A percentile compares a stretch with the other conserved stretches of the same genome.
Conservation (phyloP, 1,140 invertebrate species). For the Myzus persicae region DNA sequence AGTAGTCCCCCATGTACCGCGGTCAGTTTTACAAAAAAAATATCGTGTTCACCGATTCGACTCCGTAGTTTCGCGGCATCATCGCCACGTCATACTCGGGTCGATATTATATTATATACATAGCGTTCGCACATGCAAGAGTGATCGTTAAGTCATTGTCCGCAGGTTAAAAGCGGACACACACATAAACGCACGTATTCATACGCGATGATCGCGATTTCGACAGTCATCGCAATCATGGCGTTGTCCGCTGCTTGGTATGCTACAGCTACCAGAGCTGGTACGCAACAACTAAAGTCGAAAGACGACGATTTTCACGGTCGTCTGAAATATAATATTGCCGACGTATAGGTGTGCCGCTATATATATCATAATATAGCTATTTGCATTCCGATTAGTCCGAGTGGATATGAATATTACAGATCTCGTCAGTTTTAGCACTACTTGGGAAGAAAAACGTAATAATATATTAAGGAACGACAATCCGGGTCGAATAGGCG, state of each 20-base stretch:
- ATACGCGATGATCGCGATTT: neutral
- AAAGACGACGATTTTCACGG: slow-evolving; percentile 38
- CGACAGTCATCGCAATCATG: slow-evolving; percentile 34
- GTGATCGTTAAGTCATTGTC: slow-evolving; percentile 37
- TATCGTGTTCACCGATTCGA: neutral
- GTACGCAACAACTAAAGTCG: neutral
- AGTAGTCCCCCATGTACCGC: neutral
- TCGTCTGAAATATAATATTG: neutral
- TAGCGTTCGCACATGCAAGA: neutral
- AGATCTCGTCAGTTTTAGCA: too few species aligned
- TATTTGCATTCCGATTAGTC: neutral
- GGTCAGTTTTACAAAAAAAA: neutral
- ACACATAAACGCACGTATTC: neutral
- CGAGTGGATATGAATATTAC: too few species aligned
- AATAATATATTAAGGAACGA: neutral
- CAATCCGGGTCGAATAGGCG: too few species aligned
- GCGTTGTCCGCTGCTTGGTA: neutral
- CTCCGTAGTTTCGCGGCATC: neutral
- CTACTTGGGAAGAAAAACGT: too few species aligned
- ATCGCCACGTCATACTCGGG: neutral
- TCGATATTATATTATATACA: neutral
- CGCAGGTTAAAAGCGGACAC: neutral
- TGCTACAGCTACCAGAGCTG: too few species aligned
- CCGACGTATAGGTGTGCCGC: neutral
- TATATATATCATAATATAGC: neutral